These are phyloP conservation scores for Adelognathus sp. DNA, from an alignment of 2,888 invertebrate genomes.

Conservation along the genomic window DNA sequence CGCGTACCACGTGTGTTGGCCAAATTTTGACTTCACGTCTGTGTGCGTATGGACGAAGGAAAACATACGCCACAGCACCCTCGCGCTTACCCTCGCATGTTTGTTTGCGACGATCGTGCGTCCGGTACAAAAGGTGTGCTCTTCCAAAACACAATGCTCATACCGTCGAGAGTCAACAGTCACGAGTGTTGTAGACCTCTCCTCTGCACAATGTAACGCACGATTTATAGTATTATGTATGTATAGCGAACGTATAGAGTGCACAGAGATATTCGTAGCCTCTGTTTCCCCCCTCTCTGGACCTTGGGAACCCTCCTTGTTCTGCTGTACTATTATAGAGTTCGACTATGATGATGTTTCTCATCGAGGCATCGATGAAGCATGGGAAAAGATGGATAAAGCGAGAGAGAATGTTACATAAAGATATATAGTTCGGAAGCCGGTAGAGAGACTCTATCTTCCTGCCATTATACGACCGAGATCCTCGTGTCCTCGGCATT, in stretches of 20 bases:
- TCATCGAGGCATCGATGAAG: constrained; percentile 42
- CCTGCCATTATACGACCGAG: constrained; percentile 54
- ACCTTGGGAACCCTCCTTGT: constrained; percentile 10
- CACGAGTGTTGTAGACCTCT: constrained; percentile 70
- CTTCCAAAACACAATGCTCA: constrained; percentile 75
- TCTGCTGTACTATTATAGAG: neutral
- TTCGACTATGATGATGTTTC: constrained; percentile 14
- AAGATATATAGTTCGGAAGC: constrained; percentile 36
- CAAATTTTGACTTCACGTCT: constrained; percentile 17
- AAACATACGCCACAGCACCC: constrained; percentile 54
- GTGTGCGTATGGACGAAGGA: constrained; percentile 43
- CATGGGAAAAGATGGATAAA: constrained; percentile 50
- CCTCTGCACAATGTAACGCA: constrained; percentile 77
- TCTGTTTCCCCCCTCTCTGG: neutral
- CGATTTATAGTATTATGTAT: constrained; percentile 75
- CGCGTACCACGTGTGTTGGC: neutral
- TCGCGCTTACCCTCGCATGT: constrained; percentile 65
- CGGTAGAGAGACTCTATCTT: constrained; percentile 47
- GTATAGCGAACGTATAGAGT: neutral
- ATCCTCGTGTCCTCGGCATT: constrained; percentile 52
- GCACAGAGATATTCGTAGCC: constrained; percentile 10
- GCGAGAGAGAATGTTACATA: too few relatives aligned
- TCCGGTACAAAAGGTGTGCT: constrained; percentile 76
- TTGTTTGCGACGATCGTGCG: constrained; percentile 78
- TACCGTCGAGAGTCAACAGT: constrained; percentile 75